These are phyloP conservation scores for Leucania comma DNA, from an alignment of 2,888 invertebrate genomes.

Conservation along the genomic window DNA sequence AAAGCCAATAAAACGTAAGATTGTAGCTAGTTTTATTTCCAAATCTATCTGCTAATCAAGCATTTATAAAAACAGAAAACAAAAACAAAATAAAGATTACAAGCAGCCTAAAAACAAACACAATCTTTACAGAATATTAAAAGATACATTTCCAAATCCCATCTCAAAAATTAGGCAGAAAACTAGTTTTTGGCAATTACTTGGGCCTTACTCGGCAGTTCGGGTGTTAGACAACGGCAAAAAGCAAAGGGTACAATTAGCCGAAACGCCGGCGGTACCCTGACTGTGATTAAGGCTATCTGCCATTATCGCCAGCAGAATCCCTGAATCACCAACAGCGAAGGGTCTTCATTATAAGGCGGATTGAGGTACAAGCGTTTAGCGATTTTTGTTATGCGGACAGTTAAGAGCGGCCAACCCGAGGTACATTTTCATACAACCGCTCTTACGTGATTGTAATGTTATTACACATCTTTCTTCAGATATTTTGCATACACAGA, in stretches of 20 bases:
- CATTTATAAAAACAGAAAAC: neutral
- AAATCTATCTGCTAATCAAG: neutral
- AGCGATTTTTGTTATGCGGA: neutral
- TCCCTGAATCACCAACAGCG: constrained; percentile 68
- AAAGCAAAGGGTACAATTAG: constrained; percentile 60
- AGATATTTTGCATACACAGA: no score
- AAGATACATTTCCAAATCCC: constrained; percentile 25
- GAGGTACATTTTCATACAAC: no score
- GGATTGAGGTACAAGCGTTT: constrained; percentile 2
- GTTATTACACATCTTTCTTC: no score
- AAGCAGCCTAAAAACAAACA: neutral
- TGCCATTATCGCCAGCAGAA: constrained; percentile 63
- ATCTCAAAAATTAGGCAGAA: constrained; percentile 19
- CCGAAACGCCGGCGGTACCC: constrained; percentile 37
- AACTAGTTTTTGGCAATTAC: constrained; percentile 58
- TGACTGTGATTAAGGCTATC: constrained; percentile 61
- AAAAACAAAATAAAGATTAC: neutral
- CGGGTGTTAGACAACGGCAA: constrained; percentile 47
- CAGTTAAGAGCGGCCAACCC: no score
- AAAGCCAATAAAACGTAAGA: constrained; percentile 17
- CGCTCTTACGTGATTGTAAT: no score
- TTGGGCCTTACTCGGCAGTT: constrained; percentile 47
- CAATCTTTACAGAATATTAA: neutral
- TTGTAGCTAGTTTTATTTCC: constrained; percentile 6
- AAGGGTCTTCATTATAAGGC: constrained; percentile 61